Evolutionary conservation across 2,888 invertebrate species (phyloP).

Genomic region (Drosophila percnosoma): DNA sequence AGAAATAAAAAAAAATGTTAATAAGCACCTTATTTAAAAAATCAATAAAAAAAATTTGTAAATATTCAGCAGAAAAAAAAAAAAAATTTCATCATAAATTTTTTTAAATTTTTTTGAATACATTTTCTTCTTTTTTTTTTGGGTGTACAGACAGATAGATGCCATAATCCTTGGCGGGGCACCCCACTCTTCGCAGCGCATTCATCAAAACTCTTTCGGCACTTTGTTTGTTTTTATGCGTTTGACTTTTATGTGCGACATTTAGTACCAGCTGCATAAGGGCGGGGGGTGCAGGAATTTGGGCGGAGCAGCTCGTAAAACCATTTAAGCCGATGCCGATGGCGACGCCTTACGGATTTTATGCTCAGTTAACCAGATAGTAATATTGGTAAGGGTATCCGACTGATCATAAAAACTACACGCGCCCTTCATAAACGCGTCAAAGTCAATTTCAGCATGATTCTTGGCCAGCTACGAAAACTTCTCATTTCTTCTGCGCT

Average conservation of each 20-base stretch:
- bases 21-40: not conserved
- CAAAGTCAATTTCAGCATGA: conserved; percentile 67
- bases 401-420: conserved; percentile 74
- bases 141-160: conserved; percentile 23
- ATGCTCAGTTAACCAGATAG: conserved; percentile 72
- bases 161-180: conserved; percentile 48
- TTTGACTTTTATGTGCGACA: conserved; percentile 70
- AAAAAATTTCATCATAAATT: too few species aligned
- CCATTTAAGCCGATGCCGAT: conserved; percentile 64
- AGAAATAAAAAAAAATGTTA: not conserved
- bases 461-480: conserved; percentile 11
- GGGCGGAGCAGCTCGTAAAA: conserved; percentile 59
- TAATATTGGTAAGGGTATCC: conserved; percentile 12
- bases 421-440: conserved; percentile 71
- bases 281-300: not conserved
- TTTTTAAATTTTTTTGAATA: not conserved
- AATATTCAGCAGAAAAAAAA: not conserved
- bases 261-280: conserved; percentile 54
- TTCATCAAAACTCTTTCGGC: conserved; percentile 75
- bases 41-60: rapidly evolving
- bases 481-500: not conserved
- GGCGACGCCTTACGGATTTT: conserved; percentile 73
- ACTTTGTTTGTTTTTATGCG: conserved; percentile 62
- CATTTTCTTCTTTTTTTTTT: not conserved
- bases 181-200: conserved; percentile 39